These are phyloP conservation scores for Notodonta ziczac DNA, from an alignment of 2,888 invertebrate genomes.

Conservation along the genomic window DNA sequence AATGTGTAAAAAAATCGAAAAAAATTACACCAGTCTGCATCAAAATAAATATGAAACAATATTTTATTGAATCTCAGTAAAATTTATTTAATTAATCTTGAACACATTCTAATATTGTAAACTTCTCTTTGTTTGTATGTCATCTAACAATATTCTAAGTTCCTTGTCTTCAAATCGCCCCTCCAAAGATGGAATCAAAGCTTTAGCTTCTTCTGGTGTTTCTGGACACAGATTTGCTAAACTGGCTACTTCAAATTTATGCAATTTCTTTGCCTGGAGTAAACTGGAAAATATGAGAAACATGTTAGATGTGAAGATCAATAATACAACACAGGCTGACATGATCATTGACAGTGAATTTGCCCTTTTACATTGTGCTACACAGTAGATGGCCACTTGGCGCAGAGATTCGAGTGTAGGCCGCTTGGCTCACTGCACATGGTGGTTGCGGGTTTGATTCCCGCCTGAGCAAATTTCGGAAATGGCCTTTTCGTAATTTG, in stretches of 20 bases:
- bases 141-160: slow-evolving; percentile 97
- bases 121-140: slow-evolving; percentile 98
- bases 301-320: background rate
- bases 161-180: slow-evolving; percentile 99
- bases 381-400: too few relatives aligned
- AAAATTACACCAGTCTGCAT: too few relatives aligned
- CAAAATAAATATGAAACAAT: too few relatives aligned
- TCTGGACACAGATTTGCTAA: slow-evolving; percentile 99
- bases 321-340: background rate
- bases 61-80: slow-evolving; percentile 5
- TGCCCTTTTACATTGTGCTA: too few relatives aligned
- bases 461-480: too few relatives aligned
- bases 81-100: background rate
- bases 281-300: slow-evolving; percentile 85
- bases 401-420: too few relatives aligned
- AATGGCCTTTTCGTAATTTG: too few relatives aligned
- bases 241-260: slow-evolving; percentile 99
- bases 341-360: too few relatives aligned
- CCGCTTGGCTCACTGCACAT: too few relatives aligned
- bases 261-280: slow-evolving; percentile 96
- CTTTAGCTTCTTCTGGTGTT: slow-evolving; percentile 99
- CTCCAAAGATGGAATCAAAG: slow-evolving; percentile 97
- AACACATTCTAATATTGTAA: slow-evolving; percentile 91
- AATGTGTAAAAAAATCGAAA: too few relatives aligned
- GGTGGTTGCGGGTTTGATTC: too few relatives aligned